A percentile compares a stretch with the other conserved stretches of the same genome.
These are phyloP conservation scores for Rallus crepitans DNA, from an alignment of 2,797 vertebrate species.

Conservation along the genomic window DNA sequence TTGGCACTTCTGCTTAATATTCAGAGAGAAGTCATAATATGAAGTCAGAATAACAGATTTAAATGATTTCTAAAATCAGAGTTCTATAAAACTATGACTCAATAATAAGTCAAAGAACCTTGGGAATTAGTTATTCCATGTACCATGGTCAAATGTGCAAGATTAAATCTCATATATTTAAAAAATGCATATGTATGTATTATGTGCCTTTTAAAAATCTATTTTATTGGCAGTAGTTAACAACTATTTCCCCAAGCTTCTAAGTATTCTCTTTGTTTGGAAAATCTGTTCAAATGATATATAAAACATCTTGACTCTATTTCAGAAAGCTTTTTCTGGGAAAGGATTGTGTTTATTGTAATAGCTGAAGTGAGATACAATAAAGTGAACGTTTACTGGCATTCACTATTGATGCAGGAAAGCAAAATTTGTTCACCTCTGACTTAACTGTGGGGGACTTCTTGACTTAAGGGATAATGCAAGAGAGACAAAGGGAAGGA, in stretches of 20 bases:
- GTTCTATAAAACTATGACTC: neutral
- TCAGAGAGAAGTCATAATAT: neutral
- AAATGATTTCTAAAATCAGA: neutral
- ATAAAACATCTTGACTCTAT: neutral
- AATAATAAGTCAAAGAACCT: neutral
- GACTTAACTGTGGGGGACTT: neutral
- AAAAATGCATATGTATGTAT: neutral
- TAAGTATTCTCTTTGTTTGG: neutral
- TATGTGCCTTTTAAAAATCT: neutral
- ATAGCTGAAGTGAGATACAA: neutral
- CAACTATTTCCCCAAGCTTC: neutral
- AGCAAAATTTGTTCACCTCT: neutral
- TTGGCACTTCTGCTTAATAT: neutral
- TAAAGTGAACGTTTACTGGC: neutral
- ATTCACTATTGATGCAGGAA: neutral
- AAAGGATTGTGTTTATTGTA: neutral
- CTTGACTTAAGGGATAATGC: neutral
- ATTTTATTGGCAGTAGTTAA: neutral
- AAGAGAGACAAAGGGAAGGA: neutral
- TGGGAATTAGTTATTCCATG: neutral
- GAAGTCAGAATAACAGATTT: neutral
- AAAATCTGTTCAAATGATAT: neutral
- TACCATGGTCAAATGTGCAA: neutral
- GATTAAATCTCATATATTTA: neutral
- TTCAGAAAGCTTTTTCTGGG: neutral